Evolutionary conservation across 2,888 invertebrate species (phyloP).

Genomic region (Pammene fasciana): DNA sequence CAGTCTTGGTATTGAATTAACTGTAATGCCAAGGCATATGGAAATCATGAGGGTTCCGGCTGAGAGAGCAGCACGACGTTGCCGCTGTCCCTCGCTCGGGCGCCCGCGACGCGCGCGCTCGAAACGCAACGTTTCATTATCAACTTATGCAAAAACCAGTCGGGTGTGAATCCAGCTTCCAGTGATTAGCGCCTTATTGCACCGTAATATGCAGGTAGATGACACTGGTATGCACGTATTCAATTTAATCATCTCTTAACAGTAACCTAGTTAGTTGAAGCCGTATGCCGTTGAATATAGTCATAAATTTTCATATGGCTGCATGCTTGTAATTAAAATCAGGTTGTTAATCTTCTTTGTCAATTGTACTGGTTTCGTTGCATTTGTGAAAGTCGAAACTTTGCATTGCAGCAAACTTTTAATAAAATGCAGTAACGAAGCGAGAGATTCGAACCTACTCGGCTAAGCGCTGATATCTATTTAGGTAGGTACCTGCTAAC

Average conservation of each 20-base stretch:
- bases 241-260: constrained; percentile 32
- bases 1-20: constrained; percentile 15
- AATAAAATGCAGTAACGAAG: constrained; percentile 19
- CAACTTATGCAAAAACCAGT: constrained; percentile 41
- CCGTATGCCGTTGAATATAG: background rate
- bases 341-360: background rate
- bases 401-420: constrained; percentile 11
- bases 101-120: constrained; percentile 27
- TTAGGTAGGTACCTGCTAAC: constrained; percentile 26
- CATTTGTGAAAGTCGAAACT: constrained; percentile 21
- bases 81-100: constrained; percentile 33
- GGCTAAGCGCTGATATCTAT: constrained; percentile 19
- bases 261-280: constrained; percentile 15
- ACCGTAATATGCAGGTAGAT: constrained; percentile 38
- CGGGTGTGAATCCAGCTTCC: constrained; percentile 35
- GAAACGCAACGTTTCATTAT: constrained; percentile 38
- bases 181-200: constrained; percentile 38
- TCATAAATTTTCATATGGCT: constrained; percentile 8
- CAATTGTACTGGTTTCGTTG: background rate
- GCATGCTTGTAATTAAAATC: background rate
- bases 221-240: constrained; percentile 31
- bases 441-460: constrained; percentile 21
- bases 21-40: constrained; percentile 12
- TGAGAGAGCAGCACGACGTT: constrained; percentile 13
- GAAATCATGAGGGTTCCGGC: constrained; percentile 24